Evolutionary conservation across 2,113 vertebrate genomes (phyloP).

Genomic region (Taurulus bubalis): DNA sequence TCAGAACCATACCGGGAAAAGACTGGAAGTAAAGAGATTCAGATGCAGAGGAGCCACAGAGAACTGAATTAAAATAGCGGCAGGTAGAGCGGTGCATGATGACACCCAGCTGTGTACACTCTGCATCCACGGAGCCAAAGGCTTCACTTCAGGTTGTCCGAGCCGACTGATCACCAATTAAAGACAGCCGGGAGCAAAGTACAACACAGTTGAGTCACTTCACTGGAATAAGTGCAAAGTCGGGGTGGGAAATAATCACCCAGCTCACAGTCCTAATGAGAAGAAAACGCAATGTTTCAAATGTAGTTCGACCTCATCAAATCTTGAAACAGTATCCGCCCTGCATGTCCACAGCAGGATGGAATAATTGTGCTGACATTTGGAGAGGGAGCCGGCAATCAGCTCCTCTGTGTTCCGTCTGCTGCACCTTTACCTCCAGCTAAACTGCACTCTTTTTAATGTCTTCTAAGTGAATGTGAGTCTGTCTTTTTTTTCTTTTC

Average conservation of each 20-base stretch:
- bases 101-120: neutral
- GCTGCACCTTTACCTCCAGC: neutral
- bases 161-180: slow-evolving; percentile 29
- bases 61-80: slow-evolving; percentile 20
- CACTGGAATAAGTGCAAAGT: slow-evolving; percentile 1
- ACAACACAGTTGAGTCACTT: neutral
- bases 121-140: neutral
- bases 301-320: slow-evolving; percentile 26
- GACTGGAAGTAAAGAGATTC: slow-evolving; percentile 18
- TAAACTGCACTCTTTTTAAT: neutral
- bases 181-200: neutral
- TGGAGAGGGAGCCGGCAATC: neutral
- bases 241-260: neutral
- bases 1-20: slow-evolving; percentile 23
- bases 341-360: neutral
- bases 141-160: slow-evolving; percentile 10
- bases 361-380: slow-evolving; percentile 38
- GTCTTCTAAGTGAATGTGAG: neutral
- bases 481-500: neutral
- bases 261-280: slow-evolving; percentile 10
- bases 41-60: slow-evolving; percentile 15
- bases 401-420: slow-evolving; percentile 13
- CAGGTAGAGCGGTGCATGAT: slow-evolving; percentile 2
- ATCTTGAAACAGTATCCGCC: neutral
- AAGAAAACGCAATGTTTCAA: slow-evolving; percentile 15